phyloP scores from a whole-genome alignment of 1,140 invertebrate genomes.

The Laupala kohalensis region DNA sequence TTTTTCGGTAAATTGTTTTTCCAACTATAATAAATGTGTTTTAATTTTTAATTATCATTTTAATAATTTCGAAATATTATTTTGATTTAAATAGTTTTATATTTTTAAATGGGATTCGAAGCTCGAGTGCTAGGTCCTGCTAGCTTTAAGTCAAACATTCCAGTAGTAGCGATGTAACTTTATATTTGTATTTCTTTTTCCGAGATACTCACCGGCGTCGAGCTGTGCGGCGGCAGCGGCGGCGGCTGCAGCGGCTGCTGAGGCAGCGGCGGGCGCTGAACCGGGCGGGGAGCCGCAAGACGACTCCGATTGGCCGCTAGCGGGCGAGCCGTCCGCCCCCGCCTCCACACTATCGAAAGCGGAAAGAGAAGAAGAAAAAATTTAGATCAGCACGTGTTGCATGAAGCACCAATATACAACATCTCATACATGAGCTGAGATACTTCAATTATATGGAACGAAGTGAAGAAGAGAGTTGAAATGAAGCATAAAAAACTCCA shows the following conservation, averaged over 20 bases:
- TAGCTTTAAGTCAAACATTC: too few species aligned
- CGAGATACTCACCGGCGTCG: not conserved
- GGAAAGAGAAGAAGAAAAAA: too few species aligned
- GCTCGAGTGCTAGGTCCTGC: too few species aligned
- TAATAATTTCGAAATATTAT: too few species aligned
- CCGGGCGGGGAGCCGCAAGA: slow-evolving; percentile 14
- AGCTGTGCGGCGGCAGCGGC: not conserved
- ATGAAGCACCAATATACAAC: not conserved
- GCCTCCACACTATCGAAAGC: not conserved
- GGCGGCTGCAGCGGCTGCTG: not conserved
- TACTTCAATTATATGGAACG: not conserved
- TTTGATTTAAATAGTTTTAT: too few species aligned
- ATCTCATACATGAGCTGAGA: not conserved
- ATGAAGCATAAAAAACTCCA: not conserved
- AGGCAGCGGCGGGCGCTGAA: not conserved
- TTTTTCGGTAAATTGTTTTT: too few species aligned
- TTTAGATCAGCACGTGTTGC: not conserved
- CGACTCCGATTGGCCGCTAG: slow-evolving; percentile 16
- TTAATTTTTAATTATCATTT: too few species aligned
- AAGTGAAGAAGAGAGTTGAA: not conserved
- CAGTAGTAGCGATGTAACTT: too few species aligned
- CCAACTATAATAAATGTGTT: too few species aligned
- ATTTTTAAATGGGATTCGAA: too few species aligned
- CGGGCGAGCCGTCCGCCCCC: slow-evolving; percentile 14
- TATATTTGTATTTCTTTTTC: too few species aligned